A percentile compares a stretch with the other conserved stretches of the same genome.
These are phyloP conservation scores for Melospiza georgiana DNA, from an alignment of 2,113 vertebrate species.

Conservation along the genomic window DNA sequence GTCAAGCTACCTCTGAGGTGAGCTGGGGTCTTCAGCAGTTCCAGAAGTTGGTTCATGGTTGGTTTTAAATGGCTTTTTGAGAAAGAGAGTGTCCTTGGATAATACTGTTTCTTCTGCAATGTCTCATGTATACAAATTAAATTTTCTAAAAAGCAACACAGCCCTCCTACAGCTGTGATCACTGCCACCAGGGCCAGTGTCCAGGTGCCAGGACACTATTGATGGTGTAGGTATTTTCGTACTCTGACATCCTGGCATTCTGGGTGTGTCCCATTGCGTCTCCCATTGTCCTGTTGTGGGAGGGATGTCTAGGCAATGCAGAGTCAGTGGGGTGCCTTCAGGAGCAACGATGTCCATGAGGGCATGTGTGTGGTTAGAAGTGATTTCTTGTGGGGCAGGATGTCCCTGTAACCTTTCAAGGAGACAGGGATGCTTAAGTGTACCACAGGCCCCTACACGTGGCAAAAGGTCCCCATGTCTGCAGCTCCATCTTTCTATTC, in stretches of 20 bases:
- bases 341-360: rapidly evolving
- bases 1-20: background rate
- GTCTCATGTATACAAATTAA: background rate
- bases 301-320: background rate
- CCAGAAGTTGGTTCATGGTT: background rate
- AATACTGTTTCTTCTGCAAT: background rate
- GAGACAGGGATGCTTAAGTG: background rate
- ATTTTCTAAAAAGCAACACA: background rate
- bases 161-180: background rate
- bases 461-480: background rate
- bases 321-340: background rate
- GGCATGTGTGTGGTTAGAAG: background rate
- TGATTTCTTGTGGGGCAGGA: background rate
- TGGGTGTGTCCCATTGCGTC: too few relatives aligned
- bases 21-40: background rate
- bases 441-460: background rate
- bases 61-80: background rate
- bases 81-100: background rate
- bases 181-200: background rate
- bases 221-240: background rate
- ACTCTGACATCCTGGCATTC: background rate
- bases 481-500: background rate
- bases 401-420: background rate
- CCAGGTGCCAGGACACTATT: background rate
- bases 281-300: background rate